A percentile compares a stretch with the other conserved stretches of the same genome.
Conservation (phyloP, 2,888 invertebrate genomes). For the Orthosia incerta region DNA sequence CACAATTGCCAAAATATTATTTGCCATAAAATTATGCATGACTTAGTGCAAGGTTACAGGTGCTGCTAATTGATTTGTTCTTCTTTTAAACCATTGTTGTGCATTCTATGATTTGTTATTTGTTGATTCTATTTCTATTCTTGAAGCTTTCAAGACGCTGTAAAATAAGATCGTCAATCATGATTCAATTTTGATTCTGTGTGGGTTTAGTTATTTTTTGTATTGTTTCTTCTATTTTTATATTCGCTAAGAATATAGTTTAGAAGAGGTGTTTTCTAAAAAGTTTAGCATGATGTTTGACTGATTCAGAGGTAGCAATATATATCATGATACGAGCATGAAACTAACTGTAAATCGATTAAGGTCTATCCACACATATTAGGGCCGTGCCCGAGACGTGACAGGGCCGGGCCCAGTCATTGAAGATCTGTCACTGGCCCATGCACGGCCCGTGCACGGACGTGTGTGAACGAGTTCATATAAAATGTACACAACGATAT, state of each 20-base stretch:
- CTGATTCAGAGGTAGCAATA: background rate
- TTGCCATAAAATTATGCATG: constrained; percentile 58
- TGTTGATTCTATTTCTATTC: constrained; percentile 13
- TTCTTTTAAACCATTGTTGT: constrained; percentile 20
- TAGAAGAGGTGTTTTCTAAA: background rate
- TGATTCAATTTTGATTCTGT: constrained; percentile 1
- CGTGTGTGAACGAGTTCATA: too few relatives aligned
- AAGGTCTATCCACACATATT: too few relatives aligned
- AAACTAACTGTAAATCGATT: constrained; percentile 12
- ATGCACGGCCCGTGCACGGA: too few relatives aligned
- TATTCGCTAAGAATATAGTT: background rate
- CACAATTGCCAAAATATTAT: constrained; percentile 73
- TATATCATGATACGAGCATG: too few relatives aligned
- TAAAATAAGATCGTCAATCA: constrained; percentile 25
- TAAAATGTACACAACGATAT: too few relatives aligned
- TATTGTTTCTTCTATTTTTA: constrained; percentile 13
- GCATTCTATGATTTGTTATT: constrained; percentile 26
- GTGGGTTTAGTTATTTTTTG: background rate
- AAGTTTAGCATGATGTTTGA: too few relatives aligned
- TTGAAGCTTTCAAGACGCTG: constrained; percentile 12
- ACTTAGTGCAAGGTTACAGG: constrained; percentile 62
- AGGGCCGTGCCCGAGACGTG: too few relatives aligned
- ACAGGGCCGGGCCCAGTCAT: too few relatives aligned
- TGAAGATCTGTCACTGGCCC: too few relatives aligned
- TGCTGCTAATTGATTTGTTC: constrained; percentile 33